These are phyloP conservation scores for Rhipidura dahli DNA, from an alignment of 2,113 vertebrate genomes.

Conservation along the genomic window DNA sequence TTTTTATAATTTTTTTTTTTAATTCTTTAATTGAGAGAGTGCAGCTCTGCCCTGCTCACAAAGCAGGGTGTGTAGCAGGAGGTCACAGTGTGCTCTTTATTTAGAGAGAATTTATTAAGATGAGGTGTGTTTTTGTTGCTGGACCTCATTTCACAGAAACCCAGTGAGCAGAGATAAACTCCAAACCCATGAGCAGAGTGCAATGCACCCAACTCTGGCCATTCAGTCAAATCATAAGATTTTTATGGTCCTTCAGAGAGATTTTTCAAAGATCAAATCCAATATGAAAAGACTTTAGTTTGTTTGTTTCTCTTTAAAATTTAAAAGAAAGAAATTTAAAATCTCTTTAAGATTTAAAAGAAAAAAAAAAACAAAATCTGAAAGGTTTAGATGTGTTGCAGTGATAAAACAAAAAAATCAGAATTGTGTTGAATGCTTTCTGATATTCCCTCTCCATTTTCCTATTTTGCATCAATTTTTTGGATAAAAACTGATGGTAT, in stretches of 20 bases:
- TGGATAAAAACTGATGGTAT: slow-evolving; percentile 12
- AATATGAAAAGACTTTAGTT: neutral
- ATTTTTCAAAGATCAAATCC: neutral
- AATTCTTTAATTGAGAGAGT: neutral
- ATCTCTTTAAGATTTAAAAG: neutral
- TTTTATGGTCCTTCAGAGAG: neutral
- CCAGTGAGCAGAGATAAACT: neutral
- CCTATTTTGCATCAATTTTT: slow-evolving; percentile 14
- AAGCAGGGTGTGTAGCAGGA: neutral
- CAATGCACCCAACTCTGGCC: neutral
- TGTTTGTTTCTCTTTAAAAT: neutral
- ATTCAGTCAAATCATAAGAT: slow-evolving; percentile 31
- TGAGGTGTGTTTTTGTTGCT: neutral
- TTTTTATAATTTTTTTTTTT: neutral
- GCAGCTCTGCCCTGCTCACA: neutral
- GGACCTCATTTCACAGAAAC: neutral
- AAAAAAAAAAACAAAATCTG: neutral
- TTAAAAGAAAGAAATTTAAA: neutral
- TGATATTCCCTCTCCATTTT: slow-evolving; percentile 36
- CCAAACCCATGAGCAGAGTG: neutral
- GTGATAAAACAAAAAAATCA: neutral
- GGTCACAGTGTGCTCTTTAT: neutral
- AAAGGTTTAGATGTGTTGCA: neutral
- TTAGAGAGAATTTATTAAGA: slow-evolving; percentile 11
- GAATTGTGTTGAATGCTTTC: neutral